Evolutionary conservation across 2,113 vertebrate species (phyloP).

Genomic region (Phocoena phocoena): DNA sequence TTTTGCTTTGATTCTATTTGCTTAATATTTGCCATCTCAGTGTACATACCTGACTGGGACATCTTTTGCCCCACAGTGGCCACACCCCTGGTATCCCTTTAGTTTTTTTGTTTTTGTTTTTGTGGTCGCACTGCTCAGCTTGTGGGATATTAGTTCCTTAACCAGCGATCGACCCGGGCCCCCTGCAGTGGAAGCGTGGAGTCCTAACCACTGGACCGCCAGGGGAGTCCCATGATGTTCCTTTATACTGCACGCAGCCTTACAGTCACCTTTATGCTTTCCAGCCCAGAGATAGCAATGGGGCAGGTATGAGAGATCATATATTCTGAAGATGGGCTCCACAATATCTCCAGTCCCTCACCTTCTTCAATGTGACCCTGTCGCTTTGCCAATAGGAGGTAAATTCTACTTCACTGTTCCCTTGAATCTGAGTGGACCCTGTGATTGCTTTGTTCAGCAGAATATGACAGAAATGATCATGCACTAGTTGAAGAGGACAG

Average conservation of each 20-base stretch:
- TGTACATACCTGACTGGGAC: neutral
- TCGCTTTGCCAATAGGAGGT: too few species aligned
- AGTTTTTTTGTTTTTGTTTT: too few species aligned
- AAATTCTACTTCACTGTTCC: neutral
- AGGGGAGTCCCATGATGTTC: too few species aligned
- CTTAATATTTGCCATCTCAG: neutral
- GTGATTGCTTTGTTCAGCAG: neutral
- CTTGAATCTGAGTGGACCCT: neutral
- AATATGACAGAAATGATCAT: neutral
- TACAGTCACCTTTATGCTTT: neutral
- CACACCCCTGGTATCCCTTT: too few species aligned
- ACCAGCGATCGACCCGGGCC: rapidly evolving
- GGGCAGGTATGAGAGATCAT: neutral
- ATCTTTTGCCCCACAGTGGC: neutral
- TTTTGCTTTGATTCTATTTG: neutral
- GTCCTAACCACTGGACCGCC: too few species aligned
- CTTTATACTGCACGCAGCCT: neutral
- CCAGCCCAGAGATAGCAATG: neutral
- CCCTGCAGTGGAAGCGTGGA: too few species aligned
- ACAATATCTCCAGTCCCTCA: neutral
- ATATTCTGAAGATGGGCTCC: neutral
- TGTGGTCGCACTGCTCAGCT: too few species aligned
- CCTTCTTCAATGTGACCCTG: neutral
- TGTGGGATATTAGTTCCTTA: too few species aligned
- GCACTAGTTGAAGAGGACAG: rapidly evolving